phyloP scores from a whole-genome alignment of 35 echinoderm and acorn worm species.

The Apostichopus parvimensis region DNA sequence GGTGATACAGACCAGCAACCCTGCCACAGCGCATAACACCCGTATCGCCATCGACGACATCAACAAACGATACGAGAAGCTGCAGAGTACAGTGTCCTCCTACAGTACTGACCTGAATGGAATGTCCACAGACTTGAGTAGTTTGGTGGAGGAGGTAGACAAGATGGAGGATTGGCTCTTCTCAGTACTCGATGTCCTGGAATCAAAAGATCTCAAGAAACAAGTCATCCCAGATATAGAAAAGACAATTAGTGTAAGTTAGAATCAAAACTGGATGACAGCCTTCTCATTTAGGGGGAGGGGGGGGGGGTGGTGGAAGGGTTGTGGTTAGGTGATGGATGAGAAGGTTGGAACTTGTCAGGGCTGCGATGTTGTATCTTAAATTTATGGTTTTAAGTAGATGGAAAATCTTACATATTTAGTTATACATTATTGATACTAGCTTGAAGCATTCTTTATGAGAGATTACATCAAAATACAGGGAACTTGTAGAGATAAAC shows the following conservation, averaged over 20 bases:
- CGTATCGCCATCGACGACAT: slow-evolving; percentile 65
- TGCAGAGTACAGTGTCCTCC: slow-evolving; percentile 9
- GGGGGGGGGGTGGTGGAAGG: neutral
- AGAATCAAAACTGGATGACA: too few relatives aligned
- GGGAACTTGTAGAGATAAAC: too few relatives aligned
- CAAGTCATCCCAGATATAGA: slow-evolving; percentile 86
- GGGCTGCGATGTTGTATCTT: too few relatives aligned
- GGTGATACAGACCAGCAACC: slow-evolving; percentile 72
- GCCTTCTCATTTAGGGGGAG: neutral
- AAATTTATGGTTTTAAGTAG: too few relatives aligned
- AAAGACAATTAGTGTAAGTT: slow-evolving; percentile 72
- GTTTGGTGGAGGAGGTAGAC: slow-evolving; percentile 90
- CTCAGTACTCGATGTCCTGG: slow-evolving; percentile 78
- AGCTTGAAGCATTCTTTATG: too few relatives aligned
- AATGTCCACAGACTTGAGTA: slow-evolving; percentile 71
- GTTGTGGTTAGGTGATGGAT: neutral
- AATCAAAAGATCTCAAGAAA: slow-evolving; percentile 89
- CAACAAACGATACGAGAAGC: slow-evolving; percentile 72
- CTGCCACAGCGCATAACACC: slow-evolving; percentile 73
- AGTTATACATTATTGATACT: too few relatives aligned
- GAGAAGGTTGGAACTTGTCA: neutral
- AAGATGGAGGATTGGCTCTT: slow-evolving; percentile 95
- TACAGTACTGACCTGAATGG: slow-evolving; percentile 75
- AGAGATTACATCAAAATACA: too few relatives aligned
- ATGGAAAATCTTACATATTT: too few relatives aligned